These are phyloP conservation scores for Galaxea fascicularis DNA, from an alignment of 92 coral and sea anemone genomes.

Conservation along the genomic window DNA sequence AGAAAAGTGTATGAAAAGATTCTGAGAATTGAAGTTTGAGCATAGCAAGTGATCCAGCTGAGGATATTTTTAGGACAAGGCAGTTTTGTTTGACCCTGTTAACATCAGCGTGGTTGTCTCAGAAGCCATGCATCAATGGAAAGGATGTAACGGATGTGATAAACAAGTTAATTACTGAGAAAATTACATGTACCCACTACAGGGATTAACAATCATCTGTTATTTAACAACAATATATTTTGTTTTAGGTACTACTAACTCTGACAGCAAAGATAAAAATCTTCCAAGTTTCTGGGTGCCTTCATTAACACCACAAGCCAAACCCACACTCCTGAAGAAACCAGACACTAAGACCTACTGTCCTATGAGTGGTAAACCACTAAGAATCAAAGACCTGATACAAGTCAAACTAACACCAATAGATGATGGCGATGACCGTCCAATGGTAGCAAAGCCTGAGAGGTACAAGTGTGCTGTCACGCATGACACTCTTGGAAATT, in stretches of 20 bases:
- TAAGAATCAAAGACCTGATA: slow-evolving; percentile 90
- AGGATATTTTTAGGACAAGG: too few relatives aligned
- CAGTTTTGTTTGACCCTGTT: too few relatives aligned
- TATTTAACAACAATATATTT: too few relatives aligned
- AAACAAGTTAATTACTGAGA: too few relatives aligned
- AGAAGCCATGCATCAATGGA: background rate
- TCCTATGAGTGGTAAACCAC: slow-evolving; percentile 90
- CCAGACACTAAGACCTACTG: slow-evolving; percentile 96
- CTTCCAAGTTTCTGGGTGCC: slow-evolving; percentile 98
- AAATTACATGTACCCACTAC: too few relatives aligned
- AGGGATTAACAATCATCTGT: too few relatives aligned
- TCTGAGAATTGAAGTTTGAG: too few relatives aligned
- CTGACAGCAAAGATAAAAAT: slow-evolving; percentile 64
- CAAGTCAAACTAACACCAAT: slow-evolving; percentile 85
- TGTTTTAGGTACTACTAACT: slow-evolving; percentile 9
- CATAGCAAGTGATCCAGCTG: too few relatives aligned
- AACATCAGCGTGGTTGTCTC: background rate
- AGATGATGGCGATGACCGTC: slow-evolving; percentile 73
- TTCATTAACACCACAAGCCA: slow-evolving; percentile 94
- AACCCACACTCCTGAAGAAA: slow-evolving; percentile 84
- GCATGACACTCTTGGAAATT: slow-evolving; percentile 93
- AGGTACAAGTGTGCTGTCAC: slow-evolving; percentile 97
- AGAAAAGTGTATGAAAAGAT: too few relatives aligned
- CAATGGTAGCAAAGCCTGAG: slow-evolving; percentile 83
- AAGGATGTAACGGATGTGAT: too few relatives aligned